These are phyloP conservation scores for Ophioninae sp. DNA, from an alignment of 2,888 invertebrate species.

Conservation along the genomic window DNA sequence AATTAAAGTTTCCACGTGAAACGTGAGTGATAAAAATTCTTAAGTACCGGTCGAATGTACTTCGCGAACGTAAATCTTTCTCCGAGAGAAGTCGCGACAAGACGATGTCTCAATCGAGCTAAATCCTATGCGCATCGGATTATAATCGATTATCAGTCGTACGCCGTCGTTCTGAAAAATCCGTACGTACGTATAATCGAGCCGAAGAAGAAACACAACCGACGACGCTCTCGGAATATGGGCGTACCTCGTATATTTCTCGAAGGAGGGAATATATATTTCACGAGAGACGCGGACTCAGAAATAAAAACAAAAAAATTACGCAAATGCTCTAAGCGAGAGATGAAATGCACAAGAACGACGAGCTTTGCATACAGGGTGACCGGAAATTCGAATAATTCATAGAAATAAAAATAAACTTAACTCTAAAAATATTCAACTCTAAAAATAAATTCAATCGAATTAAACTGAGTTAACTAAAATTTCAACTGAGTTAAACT, in stretches of 20 bases:
- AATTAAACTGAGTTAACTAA: too few species aligned
- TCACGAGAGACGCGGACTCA: conserved; percentile 50
- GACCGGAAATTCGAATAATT: too few species aligned
- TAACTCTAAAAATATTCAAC: too few species aligned
- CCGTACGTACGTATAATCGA: conserved; percentile 15
- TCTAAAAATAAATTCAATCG: too few species aligned
- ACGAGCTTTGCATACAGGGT: conserved; percentile 2
- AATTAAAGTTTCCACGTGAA: neutral
- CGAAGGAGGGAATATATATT: conserved; percentile 55
- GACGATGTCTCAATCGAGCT: conserved; percentile 58
- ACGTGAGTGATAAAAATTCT: neutral
- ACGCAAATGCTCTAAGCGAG: conserved; percentile 39
- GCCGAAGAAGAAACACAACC: conserved; percentile 19
- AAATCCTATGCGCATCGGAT: conserved; percentile 25
- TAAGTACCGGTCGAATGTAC: conserved; percentile 1
- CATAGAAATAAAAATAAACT: too few species aligned
- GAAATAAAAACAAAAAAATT: conserved; percentile 38
- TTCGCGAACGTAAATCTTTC: conserved; percentile 35
- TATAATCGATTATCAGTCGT: conserved; percentile 38
- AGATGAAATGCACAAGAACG: conserved; percentile 30
- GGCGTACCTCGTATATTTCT: conserved; percentile 57
- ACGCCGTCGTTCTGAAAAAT: conserved; percentile 13
- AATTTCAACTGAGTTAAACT: too few species aligned
- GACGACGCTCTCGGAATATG: conserved; percentile 36
- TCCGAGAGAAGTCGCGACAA: conserved; percentile 3